phyloP scores from a whole-genome alignment of 1,140 invertebrate species.

The Uloborus diversus region DNA sequence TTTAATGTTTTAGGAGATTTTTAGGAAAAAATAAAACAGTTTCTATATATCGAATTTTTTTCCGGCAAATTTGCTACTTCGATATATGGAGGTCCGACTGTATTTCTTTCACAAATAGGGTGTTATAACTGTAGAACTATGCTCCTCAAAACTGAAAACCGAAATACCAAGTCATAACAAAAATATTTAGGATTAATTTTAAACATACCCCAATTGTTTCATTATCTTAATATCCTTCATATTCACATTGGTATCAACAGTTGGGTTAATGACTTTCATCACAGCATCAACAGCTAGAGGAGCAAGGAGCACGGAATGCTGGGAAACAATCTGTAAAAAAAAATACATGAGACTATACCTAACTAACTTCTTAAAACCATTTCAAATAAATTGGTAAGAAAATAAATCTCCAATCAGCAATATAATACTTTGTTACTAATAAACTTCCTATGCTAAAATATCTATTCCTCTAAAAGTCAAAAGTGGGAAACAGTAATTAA shows the following conservation, averaged over 20 bases:
- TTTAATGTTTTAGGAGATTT: too few species aligned
- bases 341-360: neutral
- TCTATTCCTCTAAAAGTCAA: too few species aligned
- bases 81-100: too few species aligned
- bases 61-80: too few species aligned
- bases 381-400: too few species aligned
- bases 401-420: too few species aligned
- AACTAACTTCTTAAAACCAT: too few species aligned
- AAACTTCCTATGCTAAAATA: too few species aligned
- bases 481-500: too few species aligned
- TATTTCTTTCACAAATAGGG: neutral
- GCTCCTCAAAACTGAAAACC: neutral
- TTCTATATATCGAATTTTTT: too few species aligned
- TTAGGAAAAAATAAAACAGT: too few species aligned
- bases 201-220: constrained; percentile 82
- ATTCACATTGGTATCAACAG: constrained; percentile 74
- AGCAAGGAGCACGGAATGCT: constrained; percentile 93
- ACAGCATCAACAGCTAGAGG: constrained; percentile 98
- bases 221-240: constrained; percentile 93
- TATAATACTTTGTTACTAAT: too few species aligned
- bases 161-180: neutral
- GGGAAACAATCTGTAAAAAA: constrained; percentile 82
- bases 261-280: constrained; percentile 80
- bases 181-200: neutral
- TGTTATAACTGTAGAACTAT: neutral